Percentiles rank a stretch among this genome's conserved stretches.
phyloP scores from a whole-genome alignment of 2,888 invertebrate species.

The Gortyna flavago region DNA sequence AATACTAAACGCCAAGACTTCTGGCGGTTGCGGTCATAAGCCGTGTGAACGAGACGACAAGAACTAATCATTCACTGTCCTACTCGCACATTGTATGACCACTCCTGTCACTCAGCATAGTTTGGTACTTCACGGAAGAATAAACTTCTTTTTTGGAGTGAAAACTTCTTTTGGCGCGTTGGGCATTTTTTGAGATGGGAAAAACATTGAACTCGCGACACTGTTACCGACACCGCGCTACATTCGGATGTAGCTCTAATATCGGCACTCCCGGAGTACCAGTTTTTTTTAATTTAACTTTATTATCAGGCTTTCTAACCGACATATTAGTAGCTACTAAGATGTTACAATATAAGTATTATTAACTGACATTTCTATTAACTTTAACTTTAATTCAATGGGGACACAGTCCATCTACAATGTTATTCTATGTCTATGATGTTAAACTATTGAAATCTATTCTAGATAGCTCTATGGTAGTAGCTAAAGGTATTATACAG shows the following conservation, averaged over 20 bases:
- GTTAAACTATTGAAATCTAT: constrained; percentile 43
- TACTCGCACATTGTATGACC: background rate
- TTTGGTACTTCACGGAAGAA: background rate
- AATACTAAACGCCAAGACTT: background rate
- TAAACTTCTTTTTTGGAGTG: constrained; percentile 4
- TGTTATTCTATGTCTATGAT: constrained; percentile 38
- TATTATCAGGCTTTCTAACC: constrained; percentile 26
- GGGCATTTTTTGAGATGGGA: no score
- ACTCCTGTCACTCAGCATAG: background rate
- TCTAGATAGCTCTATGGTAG: constrained; percentile 27
- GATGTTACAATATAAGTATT: constrained; percentile 41
- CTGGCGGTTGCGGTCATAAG: background rate
- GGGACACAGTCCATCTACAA: constrained; percentile 44
- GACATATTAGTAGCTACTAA: constrained; percentile 43
- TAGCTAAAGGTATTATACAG: constrained; percentile 7
- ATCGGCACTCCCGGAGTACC: no score
- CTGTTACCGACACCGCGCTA: no score
- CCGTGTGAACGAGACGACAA: background rate
- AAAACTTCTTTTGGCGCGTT: no score
- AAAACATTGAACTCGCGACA: no score
- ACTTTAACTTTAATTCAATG: constrained; percentile 13
- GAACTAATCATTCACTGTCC: background rate
- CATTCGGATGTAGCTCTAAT: no score
- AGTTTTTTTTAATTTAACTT: no score
- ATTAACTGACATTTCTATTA: constrained; percentile 31